Evolutionary conservation across 2,888 invertebrate genomes (phyloP).

Genomic region (Rotaria macrura): DNA sequence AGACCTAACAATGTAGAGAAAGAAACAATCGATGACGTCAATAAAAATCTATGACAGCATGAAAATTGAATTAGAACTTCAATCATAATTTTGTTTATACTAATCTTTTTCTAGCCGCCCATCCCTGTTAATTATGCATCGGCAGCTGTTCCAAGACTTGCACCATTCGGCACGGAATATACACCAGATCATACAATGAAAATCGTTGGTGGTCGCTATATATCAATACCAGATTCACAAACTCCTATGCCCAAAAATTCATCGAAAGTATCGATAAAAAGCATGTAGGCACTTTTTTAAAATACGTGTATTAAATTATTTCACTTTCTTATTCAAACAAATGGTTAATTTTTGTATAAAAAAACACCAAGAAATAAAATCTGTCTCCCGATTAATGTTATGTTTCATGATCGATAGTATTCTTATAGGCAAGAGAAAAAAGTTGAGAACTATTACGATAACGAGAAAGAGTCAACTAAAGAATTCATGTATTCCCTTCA

Average conservation of each 20-base stretch:
- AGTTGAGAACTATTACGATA: background rate
- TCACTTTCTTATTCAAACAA: too few species aligned
- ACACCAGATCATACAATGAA: conserved; percentile 39
- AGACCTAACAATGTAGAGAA: too few species aligned
- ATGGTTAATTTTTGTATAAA: background rate
- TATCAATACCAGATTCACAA: conserved; percentile 30
- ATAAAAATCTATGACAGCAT: too few species aligned
- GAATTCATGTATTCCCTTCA: background rate
- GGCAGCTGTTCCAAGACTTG: background rate
- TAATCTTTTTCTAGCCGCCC: background rate
- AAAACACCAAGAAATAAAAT: background rate
- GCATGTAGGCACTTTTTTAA: background rate
- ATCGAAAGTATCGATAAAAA: background rate
- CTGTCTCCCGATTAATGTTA: background rate
- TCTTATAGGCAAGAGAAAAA: background rate
- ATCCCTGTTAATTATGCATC: background rate
- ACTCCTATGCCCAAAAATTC: background rate
- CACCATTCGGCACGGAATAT: conserved; percentile 41
- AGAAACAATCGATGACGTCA: too few species aligned
- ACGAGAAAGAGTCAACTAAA: background rate
- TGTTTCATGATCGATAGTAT: background rate
- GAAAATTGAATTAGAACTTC: too few species aligned
- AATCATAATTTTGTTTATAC: too few species aligned
- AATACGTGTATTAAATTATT: too few species aligned
- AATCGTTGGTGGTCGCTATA: conserved; percentile 40